Evolutionary conservation across 1,140 invertebrate species (phyloP).

Genomic region (Orius insidiosus): DNA sequence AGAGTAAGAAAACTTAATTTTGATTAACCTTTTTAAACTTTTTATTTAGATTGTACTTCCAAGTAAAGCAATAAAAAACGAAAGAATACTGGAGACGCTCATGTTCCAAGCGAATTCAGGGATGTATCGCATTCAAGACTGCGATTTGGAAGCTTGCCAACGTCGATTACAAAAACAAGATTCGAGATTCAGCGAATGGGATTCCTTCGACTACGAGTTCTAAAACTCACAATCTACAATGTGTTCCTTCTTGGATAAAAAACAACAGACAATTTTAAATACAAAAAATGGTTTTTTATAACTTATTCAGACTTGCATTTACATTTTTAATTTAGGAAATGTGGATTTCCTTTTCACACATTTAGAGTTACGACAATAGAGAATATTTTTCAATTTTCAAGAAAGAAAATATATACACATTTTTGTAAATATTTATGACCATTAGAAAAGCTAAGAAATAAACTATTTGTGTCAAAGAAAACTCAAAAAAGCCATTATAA

Average conservation of each 20-base stretch:
- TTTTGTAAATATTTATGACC: too few species aligned
- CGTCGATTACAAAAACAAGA: slow-evolving; percentile 73
- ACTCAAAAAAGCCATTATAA: background rate
- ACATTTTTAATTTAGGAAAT: background rate
- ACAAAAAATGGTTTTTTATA: background rate
- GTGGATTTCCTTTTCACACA: background rate
- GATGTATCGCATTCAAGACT: slow-evolving; percentile 79
- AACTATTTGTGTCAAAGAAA: too few species aligned
- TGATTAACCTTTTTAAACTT: slow-evolving; percentile 4
- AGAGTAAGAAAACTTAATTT: slow-evolving; percentile 35
- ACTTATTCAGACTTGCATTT: background rate
- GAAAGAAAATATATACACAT: background rate
- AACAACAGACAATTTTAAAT: background rate
- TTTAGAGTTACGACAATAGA: slow-evolving; percentile 1
- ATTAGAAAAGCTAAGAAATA: too few species aligned
- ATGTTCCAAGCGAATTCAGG: slow-evolving; percentile 87
- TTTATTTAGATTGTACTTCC: slow-evolving; percentile 62
- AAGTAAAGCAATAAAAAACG: slow-evolving; percentile 83
- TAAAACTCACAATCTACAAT: slow-evolving; percentile 10
- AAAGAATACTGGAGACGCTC: slow-evolving; percentile 77
- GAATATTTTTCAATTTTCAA: slow-evolving; percentile 2
- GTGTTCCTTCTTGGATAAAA: background rate
- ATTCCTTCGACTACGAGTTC: slow-evolving; percentile 41
- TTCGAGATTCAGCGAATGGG: slow-evolving; percentile 60
- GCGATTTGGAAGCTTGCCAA: slow-evolving; percentile 71